phyloP scores from a whole-genome alignment of 2,888 invertebrate species.

The Tachina fera region DNA sequence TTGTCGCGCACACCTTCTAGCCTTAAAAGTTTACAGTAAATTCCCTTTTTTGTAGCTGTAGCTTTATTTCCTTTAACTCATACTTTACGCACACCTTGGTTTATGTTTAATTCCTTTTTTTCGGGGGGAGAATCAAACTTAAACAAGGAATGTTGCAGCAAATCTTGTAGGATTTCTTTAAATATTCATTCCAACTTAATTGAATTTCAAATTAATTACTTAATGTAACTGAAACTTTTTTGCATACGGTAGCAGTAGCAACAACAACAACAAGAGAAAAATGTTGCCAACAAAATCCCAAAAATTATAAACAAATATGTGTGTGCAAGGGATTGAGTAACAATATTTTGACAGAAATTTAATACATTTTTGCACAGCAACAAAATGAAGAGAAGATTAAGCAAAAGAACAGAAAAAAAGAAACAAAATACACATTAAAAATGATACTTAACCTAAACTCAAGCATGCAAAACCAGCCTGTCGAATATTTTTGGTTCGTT shows the following conservation, averaged over 20 bases:
- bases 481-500: constrained; percentile 28
- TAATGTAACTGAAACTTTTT: constrained; percentile 69
- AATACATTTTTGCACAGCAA: constrained; percentile 56
- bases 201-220: constrained; percentile 70
- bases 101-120: background rate
- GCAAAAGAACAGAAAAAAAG: background rate
- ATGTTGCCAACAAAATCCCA: background rate
- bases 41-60: background rate
- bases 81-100: background rate
- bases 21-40: constrained; percentile 2
- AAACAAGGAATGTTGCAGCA: constrained; percentile 1
- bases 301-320: background rate
- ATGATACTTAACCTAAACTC: constrained; percentile 60
- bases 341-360: constrained; percentile 69
- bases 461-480: constrained; percentile 39
- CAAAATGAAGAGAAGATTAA: background rate
- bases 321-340: background rate
- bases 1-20: constrained; percentile 9
- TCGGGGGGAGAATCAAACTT: background rate
- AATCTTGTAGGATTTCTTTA: constrained; percentile 67
- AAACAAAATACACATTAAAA: constrained; percentile 25
- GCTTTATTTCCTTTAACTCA: constrained; percentile 5
- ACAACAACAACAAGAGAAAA: background rate
- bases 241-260: background rate
- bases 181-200: constrained; percentile 58